phyloP scores from a whole-genome alignment of 2,797 vertebrate species.

The Anguilla marmorata region DNA sequence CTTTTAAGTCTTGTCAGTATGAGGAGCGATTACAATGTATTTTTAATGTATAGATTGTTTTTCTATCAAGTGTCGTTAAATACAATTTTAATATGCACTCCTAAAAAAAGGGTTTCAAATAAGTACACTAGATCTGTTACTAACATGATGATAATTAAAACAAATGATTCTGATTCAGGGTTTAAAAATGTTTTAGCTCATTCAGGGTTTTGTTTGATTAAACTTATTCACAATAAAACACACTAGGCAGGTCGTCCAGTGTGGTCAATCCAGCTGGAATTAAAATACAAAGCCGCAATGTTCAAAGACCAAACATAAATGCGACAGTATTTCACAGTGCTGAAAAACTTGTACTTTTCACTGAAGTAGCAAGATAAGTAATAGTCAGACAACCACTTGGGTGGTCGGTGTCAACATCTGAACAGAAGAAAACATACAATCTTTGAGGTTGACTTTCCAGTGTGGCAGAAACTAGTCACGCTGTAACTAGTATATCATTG shows the following conservation, averaged over 20 bases:
- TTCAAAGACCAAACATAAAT: slow-evolving; percentile 7
- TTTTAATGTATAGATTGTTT: background rate
- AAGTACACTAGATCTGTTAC: too few species aligned
- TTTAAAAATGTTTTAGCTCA: background rate
- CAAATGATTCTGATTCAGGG: too few species aligned
- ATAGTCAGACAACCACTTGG: slow-evolving; percentile 1
- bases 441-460: background rate
- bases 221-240: background rate
- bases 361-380: slow-evolving; percentile 17
- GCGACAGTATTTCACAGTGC: background rate
- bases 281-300: background rate
- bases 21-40: background rate
- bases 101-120: too few species aligned
- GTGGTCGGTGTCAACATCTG: background rate
- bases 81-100: too few species aligned
- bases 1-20: background rate
- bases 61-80: background rate
- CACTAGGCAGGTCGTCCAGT: background rate
- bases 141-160: too few species aligned
- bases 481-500: background rate
- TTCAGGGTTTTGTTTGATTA: background rate
- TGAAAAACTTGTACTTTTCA: slow-evolving; percentile 3
- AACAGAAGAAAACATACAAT: background rate
- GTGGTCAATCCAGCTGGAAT: background rate
- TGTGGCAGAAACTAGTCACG: background rate